Conservation (phyloP, 2,113 vertebrate genomes). For the Stigmatopora argus region DNA sequence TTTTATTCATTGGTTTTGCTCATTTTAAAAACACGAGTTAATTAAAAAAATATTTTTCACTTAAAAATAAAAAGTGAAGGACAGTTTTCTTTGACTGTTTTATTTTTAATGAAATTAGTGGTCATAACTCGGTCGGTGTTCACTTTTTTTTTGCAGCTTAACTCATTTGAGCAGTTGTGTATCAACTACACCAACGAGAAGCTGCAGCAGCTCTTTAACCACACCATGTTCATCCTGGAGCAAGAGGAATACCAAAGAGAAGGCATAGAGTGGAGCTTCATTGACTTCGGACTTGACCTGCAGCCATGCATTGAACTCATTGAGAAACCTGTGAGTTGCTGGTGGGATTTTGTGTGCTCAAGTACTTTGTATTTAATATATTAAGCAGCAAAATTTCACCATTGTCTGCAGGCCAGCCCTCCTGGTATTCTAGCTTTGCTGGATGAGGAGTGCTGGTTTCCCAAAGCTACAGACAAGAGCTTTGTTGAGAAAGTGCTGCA, state of each 20-base stretch:
- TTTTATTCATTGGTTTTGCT: no score
- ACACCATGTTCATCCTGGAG: conserved; percentile 99
- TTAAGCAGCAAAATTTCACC: background rate
- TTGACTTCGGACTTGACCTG: conserved; percentile 94
- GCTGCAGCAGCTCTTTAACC: conserved; percentile 98
- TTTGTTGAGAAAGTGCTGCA: conserved; percentile 97
- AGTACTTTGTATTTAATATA: background rate
- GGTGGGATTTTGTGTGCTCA: background rate
- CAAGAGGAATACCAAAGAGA: conserved; percentile 98
- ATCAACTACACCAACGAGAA: conserved; percentile 99
- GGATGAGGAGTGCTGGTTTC: conserved; percentile 99
- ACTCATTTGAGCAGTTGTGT: conserved; percentile 96
- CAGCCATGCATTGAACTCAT: conserved; percentile 97
- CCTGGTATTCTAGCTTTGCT: conserved; percentile 92
- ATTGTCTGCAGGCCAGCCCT: conserved; percentile 78
- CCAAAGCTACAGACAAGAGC: conserved; percentile 96
- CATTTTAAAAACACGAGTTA: no score
- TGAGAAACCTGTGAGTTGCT: conserved; percentile 83
- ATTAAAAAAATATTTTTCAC: no score
- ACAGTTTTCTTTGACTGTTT: no score
- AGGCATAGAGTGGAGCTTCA: conserved; percentile 99
- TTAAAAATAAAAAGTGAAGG: no score
- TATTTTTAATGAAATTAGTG: no score
- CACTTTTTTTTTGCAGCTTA: conserved; percentile 70
- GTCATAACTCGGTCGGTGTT: background rate